phyloP scores from a whole-genome alignment of 2,888 invertebrate genomes.

The Spodoptera exigua region DNA sequence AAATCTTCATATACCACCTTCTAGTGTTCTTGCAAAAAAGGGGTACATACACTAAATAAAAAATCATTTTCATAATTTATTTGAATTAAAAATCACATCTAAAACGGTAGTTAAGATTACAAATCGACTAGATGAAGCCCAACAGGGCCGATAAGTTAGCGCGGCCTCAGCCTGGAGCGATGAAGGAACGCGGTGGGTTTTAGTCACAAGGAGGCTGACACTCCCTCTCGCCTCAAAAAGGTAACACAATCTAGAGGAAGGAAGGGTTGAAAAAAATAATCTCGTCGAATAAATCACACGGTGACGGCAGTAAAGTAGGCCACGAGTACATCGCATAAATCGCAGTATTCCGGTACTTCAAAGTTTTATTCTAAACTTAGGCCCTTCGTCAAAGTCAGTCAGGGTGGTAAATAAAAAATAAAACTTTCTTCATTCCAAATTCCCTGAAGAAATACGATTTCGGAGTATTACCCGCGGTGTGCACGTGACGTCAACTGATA shows the following conservation, averaged over 20 bases:
- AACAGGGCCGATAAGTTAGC: too few relatives aligned
- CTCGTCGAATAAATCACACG: conserved; percentile 45
- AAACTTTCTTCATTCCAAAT: conserved; percentile 64
- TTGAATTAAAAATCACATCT: too few relatives aligned
- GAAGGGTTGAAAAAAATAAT: conserved; percentile 55
- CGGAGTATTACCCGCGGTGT: conserved; percentile 37
- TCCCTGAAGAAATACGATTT: conserved; percentile 72
- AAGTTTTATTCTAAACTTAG: conserved; percentile 77
- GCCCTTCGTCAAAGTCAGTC: conserved; percentile 82
- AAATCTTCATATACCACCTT: too few relatives aligned
- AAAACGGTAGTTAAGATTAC: too few relatives aligned
- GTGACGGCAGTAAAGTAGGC: conserved; percentile 63
- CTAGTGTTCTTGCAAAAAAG: too few relatives aligned
- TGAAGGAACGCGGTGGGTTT: too few relatives aligned
- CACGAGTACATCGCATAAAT: conserved; percentile 63
- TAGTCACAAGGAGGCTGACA: too few relatives aligned
- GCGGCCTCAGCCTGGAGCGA: too few relatives aligned
- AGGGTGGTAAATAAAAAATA: conserved; percentile 78
- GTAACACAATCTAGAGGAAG: conserved; percentile 46
- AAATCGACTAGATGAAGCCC: too few relatives aligned
- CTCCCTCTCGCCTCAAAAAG: too few relatives aligned
- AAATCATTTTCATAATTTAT: too few relatives aligned
- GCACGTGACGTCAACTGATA: conserved; percentile 42
- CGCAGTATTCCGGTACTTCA: conserved; percentile 64
- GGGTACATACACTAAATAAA: too few relatives aligned